Evolutionary conservation across 2,888 invertebrate species (phyloP), one percentile per base, ranked within the genome.

Genomic region (Philereme vetulata): DNA sequence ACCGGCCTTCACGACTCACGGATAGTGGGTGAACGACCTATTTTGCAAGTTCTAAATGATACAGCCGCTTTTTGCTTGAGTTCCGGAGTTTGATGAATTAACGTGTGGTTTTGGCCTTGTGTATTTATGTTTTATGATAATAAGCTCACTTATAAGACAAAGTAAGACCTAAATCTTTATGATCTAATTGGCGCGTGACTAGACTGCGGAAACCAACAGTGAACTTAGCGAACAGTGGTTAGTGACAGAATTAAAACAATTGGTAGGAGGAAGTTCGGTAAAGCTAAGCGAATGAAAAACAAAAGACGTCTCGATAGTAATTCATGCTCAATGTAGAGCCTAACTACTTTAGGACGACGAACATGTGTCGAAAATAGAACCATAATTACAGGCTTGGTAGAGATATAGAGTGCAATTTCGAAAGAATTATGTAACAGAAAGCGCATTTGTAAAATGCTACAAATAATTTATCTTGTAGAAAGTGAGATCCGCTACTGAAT

Each of bases 11-110:
- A 68, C 54, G 55, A 69, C 65, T 68, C 63, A 67, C 67, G 67
- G 70, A 66, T 67, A 64, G 68, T 71, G 64, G 84, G 84, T 86
- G 77, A 85, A 85, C 62, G 82, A 86, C 78, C 84, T 75, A 82
- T 79, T 80, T 83, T 72, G 70, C 73, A 68, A 72, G 60, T 4
- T 45, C 46, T 51, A 35, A 33, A n/a, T 43, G 49, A 45, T 56
- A 53, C 50, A 43, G 46, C 52, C 46, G 58, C 52, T 66, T 68
- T 68, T 66, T 60, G 59, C 51, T 51, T n/a, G 21, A 58, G 65
- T 66, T 66, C 64, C 68, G 66, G 59, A 65, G 36, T 57, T 33
- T 60, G 61, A 62, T 64, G 48, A 52, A 60, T 53, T 32, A 48
- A 49, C 36, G 48, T 53, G 56, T 62, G 40, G 43, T 57, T 61